Percentiles rank a stretch among this genome's conserved stretches.
Conservation (phyloP, 2,113 vertebrate genomes). For the Corvus moneduloides region DNA sequence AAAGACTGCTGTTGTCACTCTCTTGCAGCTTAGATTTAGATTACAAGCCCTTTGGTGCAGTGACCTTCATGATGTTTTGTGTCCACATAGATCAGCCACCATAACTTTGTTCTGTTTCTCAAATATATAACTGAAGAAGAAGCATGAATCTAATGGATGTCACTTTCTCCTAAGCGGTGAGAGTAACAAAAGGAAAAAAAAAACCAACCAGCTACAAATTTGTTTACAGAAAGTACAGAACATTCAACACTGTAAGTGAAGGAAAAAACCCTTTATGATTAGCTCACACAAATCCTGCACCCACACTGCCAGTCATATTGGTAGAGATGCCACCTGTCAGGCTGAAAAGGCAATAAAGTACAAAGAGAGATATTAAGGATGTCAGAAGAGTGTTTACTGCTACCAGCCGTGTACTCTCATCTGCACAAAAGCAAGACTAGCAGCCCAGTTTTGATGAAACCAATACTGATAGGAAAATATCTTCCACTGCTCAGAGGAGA, state of each 20-base stretch:
- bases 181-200: neutral
- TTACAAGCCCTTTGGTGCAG: neutral
- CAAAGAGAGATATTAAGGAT: constrained; percentile 6
- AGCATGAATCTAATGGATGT: neutral
- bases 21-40: neutral
- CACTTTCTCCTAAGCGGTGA: neutral
- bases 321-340: neutral
- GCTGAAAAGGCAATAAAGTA: neutral
- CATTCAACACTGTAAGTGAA: neutral
- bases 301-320: neutral
- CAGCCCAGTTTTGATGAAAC: neutral
- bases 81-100: neutral
- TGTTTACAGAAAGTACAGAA: neutral
- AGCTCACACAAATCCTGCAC: neutral
- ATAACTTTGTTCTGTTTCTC: neutral
- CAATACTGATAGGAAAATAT: neutral
- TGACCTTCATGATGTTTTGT: neutral
- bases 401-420: neutral
- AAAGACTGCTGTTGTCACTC: neutral
- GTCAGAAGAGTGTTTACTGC: constrained; percentile 11
- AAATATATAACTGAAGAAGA: neutral
- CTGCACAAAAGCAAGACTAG: neutral
- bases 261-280: neutral
- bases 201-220: neutral
- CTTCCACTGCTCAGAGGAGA: neutral